Evolutionary conservation across 2,113 vertebrate species (phyloP).

Genomic region (Pampusana beccarii): DNA sequence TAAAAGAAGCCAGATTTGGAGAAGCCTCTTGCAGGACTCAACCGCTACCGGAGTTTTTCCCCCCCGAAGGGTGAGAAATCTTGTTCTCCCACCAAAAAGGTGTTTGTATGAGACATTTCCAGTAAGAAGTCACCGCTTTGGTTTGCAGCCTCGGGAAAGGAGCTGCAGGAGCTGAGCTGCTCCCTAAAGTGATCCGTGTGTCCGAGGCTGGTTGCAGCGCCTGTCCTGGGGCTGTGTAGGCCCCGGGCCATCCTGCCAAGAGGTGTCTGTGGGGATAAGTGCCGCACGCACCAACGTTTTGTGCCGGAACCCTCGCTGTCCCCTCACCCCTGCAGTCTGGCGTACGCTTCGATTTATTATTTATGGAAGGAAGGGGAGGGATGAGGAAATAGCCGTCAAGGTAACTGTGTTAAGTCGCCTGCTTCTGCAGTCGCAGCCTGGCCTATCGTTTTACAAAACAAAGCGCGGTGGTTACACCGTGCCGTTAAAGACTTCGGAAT

Average conservation of each 20-base stretch:
- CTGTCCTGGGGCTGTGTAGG: conserved; percentile 40
- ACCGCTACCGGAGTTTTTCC: not conserved
- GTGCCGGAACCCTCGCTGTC: not conserved
- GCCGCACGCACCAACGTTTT: conserved; percentile 15
- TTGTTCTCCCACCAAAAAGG: not conserved
- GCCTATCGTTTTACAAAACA: conserved; percentile 38
- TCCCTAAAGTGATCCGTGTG: conserved; percentile 5
- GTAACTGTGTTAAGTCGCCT: conserved; percentile 47
- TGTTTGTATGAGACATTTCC: not conserved
- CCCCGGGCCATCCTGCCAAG: conserved; percentile 36
- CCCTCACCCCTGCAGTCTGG: conserved; percentile 44
- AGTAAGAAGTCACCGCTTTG: not conserved
- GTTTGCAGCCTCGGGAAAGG: not conserved
- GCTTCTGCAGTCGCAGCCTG: conserved; percentile 26
- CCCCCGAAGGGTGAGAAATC: not conserved
- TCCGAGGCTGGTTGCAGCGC: not conserved
- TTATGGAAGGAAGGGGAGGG: conserved; percentile 52
- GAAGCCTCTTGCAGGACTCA: not conserved
- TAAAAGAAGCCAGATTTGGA: not conserved
- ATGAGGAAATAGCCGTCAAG: not conserved
- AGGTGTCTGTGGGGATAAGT: conserved; percentile 47
- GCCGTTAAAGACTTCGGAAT: not conserved
- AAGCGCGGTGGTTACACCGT: not conserved
- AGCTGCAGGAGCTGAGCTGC: not conserved
- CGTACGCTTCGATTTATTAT: conserved; percentile 59